Base-by-base conservation (phyloP, 2,888 invertebrate genomes). In the Dyspetes luteomarginatus region DNA sequence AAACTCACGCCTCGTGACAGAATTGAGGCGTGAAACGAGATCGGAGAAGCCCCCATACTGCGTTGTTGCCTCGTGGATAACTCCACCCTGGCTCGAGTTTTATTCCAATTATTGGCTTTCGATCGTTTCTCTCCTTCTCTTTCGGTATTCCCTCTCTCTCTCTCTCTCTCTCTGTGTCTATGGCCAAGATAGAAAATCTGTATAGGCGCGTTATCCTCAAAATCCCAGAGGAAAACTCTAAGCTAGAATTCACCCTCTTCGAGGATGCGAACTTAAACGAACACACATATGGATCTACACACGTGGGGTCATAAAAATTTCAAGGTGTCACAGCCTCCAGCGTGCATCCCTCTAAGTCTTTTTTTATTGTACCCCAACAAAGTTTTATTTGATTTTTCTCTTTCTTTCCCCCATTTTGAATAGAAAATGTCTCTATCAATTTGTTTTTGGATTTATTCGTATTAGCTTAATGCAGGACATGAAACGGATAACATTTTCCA, bases 1-100 rank as follows among this genome's bases (percentile, higher is more conserved):
- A 88, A 87, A 88, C 86, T 87, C 88, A 82, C 86, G 85, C 84
- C 87, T 88, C 88, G 90, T 91, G 90, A 91, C 91, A 91, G 91
- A 91, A 91, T 89, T 87, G 90, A 92, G 91, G 90, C 91, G 91
- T 92, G 91, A 92, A 92, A 92, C 91, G 91, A 92, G 92, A 91
- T 92, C 87, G 79, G 82, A 75, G 78, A n/a, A n/a, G n/a, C n/a
- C n/a, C n/a, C 81, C 79, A 65, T 69, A 45, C 67, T 79, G 83
- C 82, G 83, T 87, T 87, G 81, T 84, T 85, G 83, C 74, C 83
- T 71, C 77, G 79, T 71, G 76, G 69, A 77, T 80, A 79, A 82
- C 79, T 75, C n/a, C n/a, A 81, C 76, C 81, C 76, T 83, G 79
- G 79, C 76, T 78, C 82, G 83, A 88, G 86, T 88, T 90, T n/a